Evolutionary conservation across 2,797 vertebrate species (phyloP).

Genomic region (Manis javanica): DNA sequence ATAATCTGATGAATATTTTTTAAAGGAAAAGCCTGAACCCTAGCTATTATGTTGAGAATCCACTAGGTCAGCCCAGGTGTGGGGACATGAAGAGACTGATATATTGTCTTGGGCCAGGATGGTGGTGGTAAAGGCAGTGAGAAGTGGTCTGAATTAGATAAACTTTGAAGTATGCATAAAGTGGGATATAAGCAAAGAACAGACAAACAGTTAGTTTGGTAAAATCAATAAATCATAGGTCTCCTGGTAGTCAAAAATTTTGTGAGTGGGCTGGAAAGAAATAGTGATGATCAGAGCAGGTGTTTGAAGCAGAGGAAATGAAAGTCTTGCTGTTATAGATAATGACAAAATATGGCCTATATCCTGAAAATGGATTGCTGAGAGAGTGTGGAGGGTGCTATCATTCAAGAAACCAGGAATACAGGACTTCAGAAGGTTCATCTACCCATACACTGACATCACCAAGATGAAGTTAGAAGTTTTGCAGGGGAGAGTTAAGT

Average conservation of each 20-base stretch:
- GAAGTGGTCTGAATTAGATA: not conserved
- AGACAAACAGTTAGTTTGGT: not conserved
- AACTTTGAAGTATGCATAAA: not conserved
- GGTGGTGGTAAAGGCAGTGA: not conserved
- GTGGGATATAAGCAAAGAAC: not conserved
- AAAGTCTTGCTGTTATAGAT: not conserved
- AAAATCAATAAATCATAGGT: not conserved
- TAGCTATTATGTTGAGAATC: not conserved
- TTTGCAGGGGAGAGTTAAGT: not conserved
- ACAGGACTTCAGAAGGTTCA: not conserved
- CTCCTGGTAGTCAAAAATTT: not conserved
- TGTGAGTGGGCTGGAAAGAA: not conserved
- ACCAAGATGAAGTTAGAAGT: not conserved
- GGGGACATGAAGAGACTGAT: not conserved
- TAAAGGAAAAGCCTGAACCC: not conserved
- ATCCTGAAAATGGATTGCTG: not conserved
- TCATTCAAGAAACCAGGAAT: not conserved
- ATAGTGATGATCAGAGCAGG: not conserved
- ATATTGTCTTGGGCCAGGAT: not conserved
- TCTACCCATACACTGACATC: not conserved
- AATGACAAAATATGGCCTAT: not conserved
- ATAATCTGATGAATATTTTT: not conserved
- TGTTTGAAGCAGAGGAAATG: not conserved
- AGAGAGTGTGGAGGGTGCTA: no score
- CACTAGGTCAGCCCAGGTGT: not conserved